Conservation (phyloP, 2,113 vertebrate genomes). For the Talpa occidentalis region DNA sequence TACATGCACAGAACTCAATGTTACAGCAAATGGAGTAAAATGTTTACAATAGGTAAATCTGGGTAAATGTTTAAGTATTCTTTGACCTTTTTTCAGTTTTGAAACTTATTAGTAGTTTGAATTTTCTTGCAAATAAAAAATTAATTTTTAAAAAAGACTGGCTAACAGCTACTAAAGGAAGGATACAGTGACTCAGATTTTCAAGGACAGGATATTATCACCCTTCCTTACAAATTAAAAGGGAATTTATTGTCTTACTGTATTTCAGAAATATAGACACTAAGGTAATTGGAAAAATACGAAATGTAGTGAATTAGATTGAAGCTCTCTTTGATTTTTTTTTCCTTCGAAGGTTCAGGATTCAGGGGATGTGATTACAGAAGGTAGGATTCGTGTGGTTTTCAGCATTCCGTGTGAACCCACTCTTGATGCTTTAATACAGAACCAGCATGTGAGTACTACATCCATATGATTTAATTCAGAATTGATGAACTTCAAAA, state of each 20-base stretch:
- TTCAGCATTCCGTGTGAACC: slow-evolving; percentile 96
- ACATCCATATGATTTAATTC: neutral
- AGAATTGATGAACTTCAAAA: neutral
- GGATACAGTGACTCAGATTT: neutral
- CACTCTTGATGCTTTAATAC: slow-evolving; percentile 94
- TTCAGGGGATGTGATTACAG: slow-evolving; percentile 94
- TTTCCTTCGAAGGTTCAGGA: slow-evolving; percentile 91
- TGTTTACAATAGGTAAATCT: neutral
- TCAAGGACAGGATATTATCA: neutral
- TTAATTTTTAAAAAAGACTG: neutral
- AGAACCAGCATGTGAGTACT: slow-evolving; percentile 97
- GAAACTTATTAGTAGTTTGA: slow-evolving; percentile 21
- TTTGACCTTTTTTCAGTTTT: slow-evolving; percentile 17
- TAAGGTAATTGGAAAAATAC: slow-evolving; percentile 45
- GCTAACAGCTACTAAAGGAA: slow-evolving; percentile 32
- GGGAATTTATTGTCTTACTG: neutral
- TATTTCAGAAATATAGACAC: slow-evolving; percentile 54
- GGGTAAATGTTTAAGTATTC: neutral
- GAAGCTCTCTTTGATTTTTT: neutral
- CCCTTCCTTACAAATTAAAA: slow-evolving; percentile 30
- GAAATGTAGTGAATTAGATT: neutral
- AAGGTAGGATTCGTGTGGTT: slow-evolving; percentile 95
- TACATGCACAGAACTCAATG: neutral
- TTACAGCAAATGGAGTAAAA: neutral
- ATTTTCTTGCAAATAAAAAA: slow-evolving; percentile 37